phyloP scores from a whole-genome alignment of 2,888 invertebrate genomes.

The Nipponacmea schrenckii region DNA sequence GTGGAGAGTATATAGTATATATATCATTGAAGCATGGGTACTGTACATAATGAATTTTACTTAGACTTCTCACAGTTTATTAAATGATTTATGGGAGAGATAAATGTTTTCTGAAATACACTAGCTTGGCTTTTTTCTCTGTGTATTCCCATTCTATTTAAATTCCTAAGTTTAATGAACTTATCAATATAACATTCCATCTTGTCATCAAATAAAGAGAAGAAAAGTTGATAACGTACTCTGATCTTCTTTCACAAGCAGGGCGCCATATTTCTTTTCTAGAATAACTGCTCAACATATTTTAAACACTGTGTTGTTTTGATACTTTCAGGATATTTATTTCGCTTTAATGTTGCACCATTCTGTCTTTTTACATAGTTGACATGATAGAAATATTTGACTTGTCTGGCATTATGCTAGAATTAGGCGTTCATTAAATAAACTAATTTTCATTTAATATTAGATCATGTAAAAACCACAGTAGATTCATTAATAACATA shows the following conservation, averaged over 20 bases:
- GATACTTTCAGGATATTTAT: neutral
- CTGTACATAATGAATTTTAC: no score
- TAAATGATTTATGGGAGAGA: no score
- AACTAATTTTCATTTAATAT: neutral
- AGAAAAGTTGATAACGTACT: slow-evolving; percentile 2
- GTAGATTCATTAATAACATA: neutral
- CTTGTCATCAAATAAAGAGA: neutral
- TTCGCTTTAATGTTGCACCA: slow-evolving; percentile 1
- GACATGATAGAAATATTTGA: neutral
- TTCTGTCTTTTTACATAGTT: slow-evolving; percentile 6
- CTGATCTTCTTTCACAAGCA: neutral
- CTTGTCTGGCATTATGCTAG: neutral
- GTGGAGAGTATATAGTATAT: no score
- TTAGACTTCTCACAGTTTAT: no score
- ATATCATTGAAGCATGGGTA: no score
- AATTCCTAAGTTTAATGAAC: slow-evolving; percentile 2
- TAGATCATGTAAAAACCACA: neutral
- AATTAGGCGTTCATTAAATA: neutral
- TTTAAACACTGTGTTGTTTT: slow-evolving; percentile 1
- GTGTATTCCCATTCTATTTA: neutral
- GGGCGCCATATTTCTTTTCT: slow-evolving; percentile 4
- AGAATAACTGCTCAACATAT: slow-evolving; percentile 1
- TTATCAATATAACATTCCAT: neutral
- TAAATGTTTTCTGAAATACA: no score
- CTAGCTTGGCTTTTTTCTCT: no score